Evolutionary conservation across 2,113 vertebrate genomes (phyloP).

Genomic region (Nothobranchius kuhntae): DNA sequence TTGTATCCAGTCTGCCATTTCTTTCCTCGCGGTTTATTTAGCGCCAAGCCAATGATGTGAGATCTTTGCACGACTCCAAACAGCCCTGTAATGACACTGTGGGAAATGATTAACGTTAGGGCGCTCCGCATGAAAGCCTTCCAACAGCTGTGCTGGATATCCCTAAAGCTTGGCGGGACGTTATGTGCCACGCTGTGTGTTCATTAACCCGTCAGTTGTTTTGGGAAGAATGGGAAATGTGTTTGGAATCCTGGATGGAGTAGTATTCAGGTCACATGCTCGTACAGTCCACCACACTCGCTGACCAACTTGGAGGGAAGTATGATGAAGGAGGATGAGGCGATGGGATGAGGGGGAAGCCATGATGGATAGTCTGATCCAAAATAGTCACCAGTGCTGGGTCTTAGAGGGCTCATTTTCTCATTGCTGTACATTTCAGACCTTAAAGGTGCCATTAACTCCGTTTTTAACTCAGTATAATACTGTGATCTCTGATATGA

Average conservation of each 20-base stretch:
- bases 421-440: not conserved
- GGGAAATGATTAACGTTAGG: conserved; percentile 61
- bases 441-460: not conserved
- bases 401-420: not conserved
- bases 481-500: too few species aligned
- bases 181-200: conserved; percentile 37
- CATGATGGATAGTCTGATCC: conserved; percentile 9
- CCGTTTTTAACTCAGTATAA: too few species aligned
- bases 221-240: conserved; percentile 51
- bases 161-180: conserved; percentile 36
- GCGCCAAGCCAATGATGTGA: conserved; percentile 24
- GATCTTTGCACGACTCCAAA: conserved; percentile 14
- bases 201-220: conserved; percentile 66
- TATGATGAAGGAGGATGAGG: conserved; percentile 24
- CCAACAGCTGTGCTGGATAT: conserved; percentile 50
- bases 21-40: conserved; percentile 26
- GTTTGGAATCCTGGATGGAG: conserved; percentile 49
- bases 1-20: conserved; percentile 11
- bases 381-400: not conserved
- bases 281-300: not conserved
- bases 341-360: conserved; percentile 1
- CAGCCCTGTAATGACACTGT: conserved; percentile 36
- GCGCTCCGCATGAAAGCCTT: conserved; percentile 33
- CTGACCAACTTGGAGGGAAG: conserved; percentile 53
- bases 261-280: conserved; percentile 25